Base-by-base conservation (phyloP, 2,113 vertebrate genomes). In the Misgurnus anguillicaudatus region DNA sequence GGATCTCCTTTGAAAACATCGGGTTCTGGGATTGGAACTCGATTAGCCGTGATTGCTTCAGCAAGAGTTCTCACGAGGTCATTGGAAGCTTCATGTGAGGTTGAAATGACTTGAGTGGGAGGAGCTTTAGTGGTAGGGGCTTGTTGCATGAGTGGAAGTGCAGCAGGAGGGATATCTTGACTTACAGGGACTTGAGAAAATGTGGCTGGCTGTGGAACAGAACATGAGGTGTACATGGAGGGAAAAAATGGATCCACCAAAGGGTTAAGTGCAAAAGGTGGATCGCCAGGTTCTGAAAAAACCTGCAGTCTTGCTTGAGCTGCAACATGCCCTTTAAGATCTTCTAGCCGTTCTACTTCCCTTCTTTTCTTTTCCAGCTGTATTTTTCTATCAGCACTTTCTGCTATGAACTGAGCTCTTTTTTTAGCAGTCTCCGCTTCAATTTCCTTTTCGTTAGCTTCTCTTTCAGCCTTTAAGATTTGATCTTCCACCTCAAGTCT, bases 351-450 rank as follows among this genome's bases (percentile, higher is more conserved):
- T 51, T 51, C 47, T 11, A 51, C 64, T 65, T 79, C 58, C 21
- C 41, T 76, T 36, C 14, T 84, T 21, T 78, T 81, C 13, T 58
- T 58, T 47, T 82, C 60, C 66, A 75, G 3, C 24, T 41, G 75
- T 5, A 67, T 71, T 81, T 60, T 84, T 9, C 78, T 72, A 6
- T 4, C 3, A 53, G n/a, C 13, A 24, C 74, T 74, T 62, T 80
- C 73, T 53, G 67, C 11, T 47, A 73, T 45, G 51, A 78, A 80
- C 7, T 61, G 73, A 63, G 45, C 62, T 38, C 10, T 60, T 77
- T 80, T 72, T 63, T 31, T 75, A 31, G 75, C 69, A 51, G 39
- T 81, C 42, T 81, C 75, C 10, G 75, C 79, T 57, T 81, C 82
- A 2, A 78, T 73, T 57, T 61, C 75, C 47, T 16, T 81, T 80